Conservation (phyloP, 1,140 invertebrate species). For the Aporrectodea caliginosa region DNA sequence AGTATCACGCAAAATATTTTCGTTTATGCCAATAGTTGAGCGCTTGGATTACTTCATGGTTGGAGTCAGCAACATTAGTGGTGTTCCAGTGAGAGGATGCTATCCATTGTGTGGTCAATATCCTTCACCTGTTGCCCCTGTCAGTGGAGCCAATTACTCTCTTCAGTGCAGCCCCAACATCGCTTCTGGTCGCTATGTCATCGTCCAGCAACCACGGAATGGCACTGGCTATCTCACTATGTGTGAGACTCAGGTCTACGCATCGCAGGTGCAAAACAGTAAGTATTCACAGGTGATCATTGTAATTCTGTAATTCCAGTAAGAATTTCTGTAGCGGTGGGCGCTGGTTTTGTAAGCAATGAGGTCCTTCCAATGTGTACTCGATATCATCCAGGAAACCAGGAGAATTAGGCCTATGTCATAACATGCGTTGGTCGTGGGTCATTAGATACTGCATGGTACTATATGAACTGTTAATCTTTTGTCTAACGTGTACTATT, state of each 20-base stretch:
- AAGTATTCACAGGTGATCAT: too few relatives aligned
- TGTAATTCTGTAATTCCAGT: too few relatives aligned
- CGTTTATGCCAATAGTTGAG: background rate
- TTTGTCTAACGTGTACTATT: too few relatives aligned
- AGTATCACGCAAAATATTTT: background rate
- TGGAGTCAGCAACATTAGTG: background rate
- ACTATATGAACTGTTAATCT: too few relatives aligned
- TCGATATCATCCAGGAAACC: too few relatives aligned
- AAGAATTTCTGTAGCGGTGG: too few relatives aligned
- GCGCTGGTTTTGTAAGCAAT: too few relatives aligned
- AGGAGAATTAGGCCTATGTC: too few relatives aligned
- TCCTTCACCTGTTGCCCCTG: background rate
- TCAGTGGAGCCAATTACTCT: background rate
- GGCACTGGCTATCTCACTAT: slow-evolving; percentile 5
- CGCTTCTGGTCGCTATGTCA: background rate
- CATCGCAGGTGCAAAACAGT: background rate
- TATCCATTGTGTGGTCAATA: background rate
- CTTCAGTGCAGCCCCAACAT: background rate
- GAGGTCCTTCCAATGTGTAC: too few relatives aligned
- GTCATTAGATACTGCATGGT: too few relatives aligned
- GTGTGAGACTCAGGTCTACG: background rate
- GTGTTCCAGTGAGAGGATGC: background rate
- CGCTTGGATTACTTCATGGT: background rate
- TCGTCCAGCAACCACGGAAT: background rate
- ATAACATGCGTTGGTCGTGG: too few relatives aligned